Percentiles rank a stretch among this genome's conserved stretches.
These are phyloP conservation scores for Gymnarchus niloticus DNA, from an alignment of 2,113 vertebrate species.

Conservation along the genomic window DNA sequence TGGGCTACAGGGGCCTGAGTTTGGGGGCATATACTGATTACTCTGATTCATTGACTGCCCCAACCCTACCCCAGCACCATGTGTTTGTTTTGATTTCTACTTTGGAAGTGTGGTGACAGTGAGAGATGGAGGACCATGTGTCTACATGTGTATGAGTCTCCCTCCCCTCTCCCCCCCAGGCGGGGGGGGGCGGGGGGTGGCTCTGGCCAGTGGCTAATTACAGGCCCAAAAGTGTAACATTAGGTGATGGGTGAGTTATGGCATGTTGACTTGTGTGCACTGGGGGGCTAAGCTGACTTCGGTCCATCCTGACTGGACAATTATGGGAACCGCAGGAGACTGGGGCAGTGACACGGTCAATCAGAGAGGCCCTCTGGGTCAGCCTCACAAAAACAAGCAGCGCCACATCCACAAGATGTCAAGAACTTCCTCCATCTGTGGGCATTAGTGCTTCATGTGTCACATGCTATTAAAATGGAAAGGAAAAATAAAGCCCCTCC, in stretches of 20 bases:
- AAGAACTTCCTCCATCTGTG: conserved; percentile 58
- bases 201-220: conserved; percentile 52
- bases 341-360: conserved; percentile 44
- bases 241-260: conserved; percentile 59
- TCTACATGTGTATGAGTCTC: conserved; percentile 27
- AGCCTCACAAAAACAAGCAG: conserved; percentile 54
- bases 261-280: conserved; percentile 62
- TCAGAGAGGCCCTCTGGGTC: conserved; percentile 48
- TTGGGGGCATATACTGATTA: conserved; percentile 46
- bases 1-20: background rate
- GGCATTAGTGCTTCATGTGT: conserved; percentile 48
- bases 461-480: conserved; percentile 45
- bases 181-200: conserved; percentile 18
- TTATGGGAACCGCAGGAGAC: conserved; percentile 51
- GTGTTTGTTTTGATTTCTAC: conserved; percentile 66
- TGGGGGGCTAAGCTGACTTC: conserved; percentile 56
- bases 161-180: conserved; percentile 15
- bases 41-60: conserved; percentile 54
- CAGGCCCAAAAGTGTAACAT: conserved; percentile 59
- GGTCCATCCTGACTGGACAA: conserved; percentile 48
- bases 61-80: conserved; percentile 45
- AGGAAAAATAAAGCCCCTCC: conserved; percentile 45
- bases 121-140: conserved; percentile 63
- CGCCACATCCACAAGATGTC: conserved; percentile 60
- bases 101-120: conserved; percentile 55